phyloP scores from a whole-genome alignment of 1,140 invertebrate species.

The Meteorus sp. region DNA sequence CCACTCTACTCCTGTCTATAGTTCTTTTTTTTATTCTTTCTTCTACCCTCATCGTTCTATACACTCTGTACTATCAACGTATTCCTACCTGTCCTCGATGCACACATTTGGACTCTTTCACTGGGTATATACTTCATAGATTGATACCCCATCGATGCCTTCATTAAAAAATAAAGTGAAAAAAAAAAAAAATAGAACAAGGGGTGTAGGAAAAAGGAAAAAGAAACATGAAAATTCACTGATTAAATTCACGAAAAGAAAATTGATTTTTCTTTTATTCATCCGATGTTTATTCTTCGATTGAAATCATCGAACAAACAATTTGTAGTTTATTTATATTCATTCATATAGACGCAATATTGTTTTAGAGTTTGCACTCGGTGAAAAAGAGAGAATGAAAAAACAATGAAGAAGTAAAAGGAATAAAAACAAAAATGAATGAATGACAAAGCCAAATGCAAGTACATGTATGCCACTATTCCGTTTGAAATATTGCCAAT shows the following conservation, averaged over 20 bases:
- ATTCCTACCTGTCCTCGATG: not conserved
- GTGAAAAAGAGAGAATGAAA: slow-evolving; percentile 3
- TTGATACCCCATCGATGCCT: too few species aligned
- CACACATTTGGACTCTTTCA: not conserved
- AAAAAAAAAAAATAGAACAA: too few species aligned
- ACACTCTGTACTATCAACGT: not conserved
- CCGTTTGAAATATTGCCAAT: slow-evolving; percentile 24
- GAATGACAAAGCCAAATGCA: not conserved
- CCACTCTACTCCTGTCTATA: not conserved
- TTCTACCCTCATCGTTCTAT: not conserved
- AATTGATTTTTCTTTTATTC: slow-evolving; percentile 1
- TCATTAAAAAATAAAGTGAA: too few species aligned
- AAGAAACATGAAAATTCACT: too few species aligned
- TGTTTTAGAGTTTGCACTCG: slow-evolving; percentile 6
- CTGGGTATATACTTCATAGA: not conserved
- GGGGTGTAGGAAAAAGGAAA: too few species aligned
- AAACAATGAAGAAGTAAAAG: not conserved
- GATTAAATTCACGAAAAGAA: too few species aligned
- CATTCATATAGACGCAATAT: slow-evolving; percentile 16
- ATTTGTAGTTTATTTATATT: slow-evolving; percentile 2
- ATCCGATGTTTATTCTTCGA: not conserved
- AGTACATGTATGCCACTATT: not conserved
- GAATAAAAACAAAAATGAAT: slow-evolving; percentile 6
- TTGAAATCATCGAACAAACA: not conserved
- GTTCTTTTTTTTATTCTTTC: not conserved